Evolutionary conservation across 2,888 invertebrate species (phyloP).

Genomic region (Agrotis puta): DNA sequence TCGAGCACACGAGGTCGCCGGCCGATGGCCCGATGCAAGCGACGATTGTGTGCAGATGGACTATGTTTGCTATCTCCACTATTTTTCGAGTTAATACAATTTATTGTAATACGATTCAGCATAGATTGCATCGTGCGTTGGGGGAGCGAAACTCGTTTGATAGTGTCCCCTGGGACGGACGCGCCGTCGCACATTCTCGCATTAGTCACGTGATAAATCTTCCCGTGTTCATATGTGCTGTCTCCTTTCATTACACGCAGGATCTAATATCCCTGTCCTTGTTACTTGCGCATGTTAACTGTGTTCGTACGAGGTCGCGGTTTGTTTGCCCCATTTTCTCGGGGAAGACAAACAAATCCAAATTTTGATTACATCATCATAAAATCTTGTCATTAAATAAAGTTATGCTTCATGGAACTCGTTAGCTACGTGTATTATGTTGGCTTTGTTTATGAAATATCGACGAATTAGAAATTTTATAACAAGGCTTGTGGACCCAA

Average conservation of each 20-base stretch:
- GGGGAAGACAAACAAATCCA: constrained; percentile 63
- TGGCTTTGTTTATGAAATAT: constrained; percentile 29
- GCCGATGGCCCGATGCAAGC: constrained; percentile 75
- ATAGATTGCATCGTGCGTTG: constrained; percentile 90
- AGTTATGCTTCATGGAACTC: constrained; percentile 48
- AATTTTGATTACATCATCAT: constrained; percentile 63
- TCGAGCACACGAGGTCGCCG: constrained; percentile 72
- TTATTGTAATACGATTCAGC: constrained; percentile 91
- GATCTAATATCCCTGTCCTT: constrained; percentile 79
- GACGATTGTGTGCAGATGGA: constrained; percentile 90
- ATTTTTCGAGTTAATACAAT: constrained; percentile 91
- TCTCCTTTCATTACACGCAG: constrained; percentile 80
- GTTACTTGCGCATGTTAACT: constrained; percentile 82
- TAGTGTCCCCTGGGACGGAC: constrained; percentile 87
- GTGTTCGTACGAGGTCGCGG: constrained; percentile 78
- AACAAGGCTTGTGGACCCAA: background rate
- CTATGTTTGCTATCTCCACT: constrained; percentile 90
- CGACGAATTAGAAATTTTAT: constrained; percentile 13
- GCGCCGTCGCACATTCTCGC: constrained; percentile 87
- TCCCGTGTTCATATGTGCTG: constrained; percentile 80
- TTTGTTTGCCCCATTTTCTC: constrained; percentile 80
- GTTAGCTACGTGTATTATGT: constrained; percentile 26
- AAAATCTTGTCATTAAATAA: constrained; percentile 57
- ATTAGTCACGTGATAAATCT: constrained; percentile 91
- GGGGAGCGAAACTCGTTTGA: constrained; percentile 91